Base-by-base conservation (phyloP, 2,888 invertebrate genomes). In the Drosophila koepferae region DNA sequence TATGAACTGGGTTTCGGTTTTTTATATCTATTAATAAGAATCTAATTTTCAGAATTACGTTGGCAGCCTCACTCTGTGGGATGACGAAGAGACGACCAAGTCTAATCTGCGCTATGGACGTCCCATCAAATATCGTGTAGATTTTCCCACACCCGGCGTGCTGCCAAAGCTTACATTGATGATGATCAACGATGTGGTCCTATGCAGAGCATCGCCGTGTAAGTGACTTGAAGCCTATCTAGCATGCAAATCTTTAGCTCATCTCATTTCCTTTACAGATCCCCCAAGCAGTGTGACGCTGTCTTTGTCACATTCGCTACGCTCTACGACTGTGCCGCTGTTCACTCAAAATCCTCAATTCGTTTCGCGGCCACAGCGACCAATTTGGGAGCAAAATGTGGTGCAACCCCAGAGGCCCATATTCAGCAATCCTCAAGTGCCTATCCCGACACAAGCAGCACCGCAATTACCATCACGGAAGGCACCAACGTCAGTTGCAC, bases 131-230 rank as follows among this genome's bases (percentile, higher is more conserved):
- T 96, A 95, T 89, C 93, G 94, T 36, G 93, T 96, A 0, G 93
- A 94, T 74, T 95, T 96, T 86, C 95, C 96, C 0, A 92, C 94
- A 20, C 93, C 93, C 14, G 93, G 93, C 28, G 94, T 94, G 0
- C 63, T 95, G 49, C 96, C 96, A 0, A 94, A 93, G 78, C 91
- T 96, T 3, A 95, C 95, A 0, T 91, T 93, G 44, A 94, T 96
- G 23, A 89, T 91, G 2, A 93, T 95, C 12, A 95, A 96, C 82
- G 94, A 94, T 9, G 88, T 93, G 2, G 84, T 93, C 2, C 72
- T 95, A 8, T 96, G 96, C 82, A 91, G 91, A 94, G 94, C 64
- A 91, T 93, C 63, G 93, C 93, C 91, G 12, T 94, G 95, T 95
- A 91, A 82, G 89, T 28, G n/a, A 14, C n/a, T 9, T 16, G 1